Conservation (phyloP, 2,888 invertebrate genomes). For the Gortyna flavago region DNA sequence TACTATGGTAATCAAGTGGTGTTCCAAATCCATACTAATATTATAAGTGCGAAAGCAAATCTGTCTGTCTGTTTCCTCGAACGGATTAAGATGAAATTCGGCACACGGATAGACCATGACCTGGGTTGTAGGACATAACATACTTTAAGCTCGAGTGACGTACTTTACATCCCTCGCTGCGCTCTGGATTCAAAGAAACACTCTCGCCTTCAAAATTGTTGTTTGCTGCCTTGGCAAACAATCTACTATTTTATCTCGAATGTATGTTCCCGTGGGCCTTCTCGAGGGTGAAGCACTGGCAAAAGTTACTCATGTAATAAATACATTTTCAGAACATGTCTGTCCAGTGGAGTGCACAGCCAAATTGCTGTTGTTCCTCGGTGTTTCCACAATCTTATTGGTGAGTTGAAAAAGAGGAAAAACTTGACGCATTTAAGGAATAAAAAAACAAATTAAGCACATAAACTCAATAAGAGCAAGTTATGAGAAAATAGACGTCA, state of each 20-base stretch:
- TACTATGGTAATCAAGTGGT: not conserved
- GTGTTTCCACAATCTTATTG: slow-evolving; percentile 71
- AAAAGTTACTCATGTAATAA: not conserved
- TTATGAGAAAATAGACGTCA: not conserved
- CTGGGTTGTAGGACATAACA: too few relatives aligned
- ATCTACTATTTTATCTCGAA: too few relatives aligned
- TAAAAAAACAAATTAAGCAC: not conserved
- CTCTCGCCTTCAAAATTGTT: too few relatives aligned
- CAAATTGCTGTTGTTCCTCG: slow-evolving; percentile 69
- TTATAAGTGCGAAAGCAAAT: not conserved
- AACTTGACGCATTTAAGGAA: not conserved
- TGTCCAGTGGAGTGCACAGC: slow-evolving; percentile 69
- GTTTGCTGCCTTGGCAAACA: too few relatives aligned
- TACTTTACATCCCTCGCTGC: too few relatives aligned
- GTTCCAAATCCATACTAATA: not conserved
- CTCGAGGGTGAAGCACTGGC: not conserved
- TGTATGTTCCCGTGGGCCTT: not conserved
- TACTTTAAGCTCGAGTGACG: too few relatives aligned
- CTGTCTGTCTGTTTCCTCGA: not conserved
- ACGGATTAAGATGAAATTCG: not conserved
- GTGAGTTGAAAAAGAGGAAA: slow-evolving; percentile 38
- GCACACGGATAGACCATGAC: not conserved
- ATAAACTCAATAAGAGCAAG: not conserved
- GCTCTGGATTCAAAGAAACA: too few relatives aligned
- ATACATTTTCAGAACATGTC: slow-evolving; percentile 59